Evolutionary conservation across 2,888 invertebrate genomes (phyloP), one percentile per base, ranked within the genome.

Genomic region (Cephus pygmeus): DNA sequence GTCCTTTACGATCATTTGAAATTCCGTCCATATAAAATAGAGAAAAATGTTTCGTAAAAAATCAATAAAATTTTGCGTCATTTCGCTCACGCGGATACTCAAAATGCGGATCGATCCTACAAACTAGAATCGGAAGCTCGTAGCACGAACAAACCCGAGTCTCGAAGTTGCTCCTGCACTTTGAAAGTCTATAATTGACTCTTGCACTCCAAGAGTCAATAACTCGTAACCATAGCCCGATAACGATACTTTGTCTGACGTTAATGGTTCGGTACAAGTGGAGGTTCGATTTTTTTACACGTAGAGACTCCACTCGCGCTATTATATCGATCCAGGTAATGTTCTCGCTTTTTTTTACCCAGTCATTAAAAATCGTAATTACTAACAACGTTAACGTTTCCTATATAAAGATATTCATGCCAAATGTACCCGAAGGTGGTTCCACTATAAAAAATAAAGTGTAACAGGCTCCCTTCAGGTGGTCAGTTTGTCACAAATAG

Each of bases 251-350:
- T 56, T 56, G 23, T 56, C 56, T 9, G 23, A 56, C 71, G 34
- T 71, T 71, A 71, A 71, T 71, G 71, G 71, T 71, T 71, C 12
- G 11, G 71, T 34, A 71, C 31, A 12, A 71, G 34, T 71, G 71
- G 30, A 23, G 12, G 34, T 23, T 71, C 34, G 33, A 71, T 71
- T 11, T 33, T 33, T 71, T 71, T 71, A 71, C 71, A 11, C 30
- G 9, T 30, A 15, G 11, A 23, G 11, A 71, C 11, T 0, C 30
- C 11, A 30, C 30, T 33, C 31, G 6, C 11, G 23, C 23, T 71
- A 71, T 23, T 23, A 56, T 23, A 23, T 23, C 9, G 23, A 56
- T 56, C 56, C 56, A 56, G 9, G 9, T 56, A 56, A 9, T 56
- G 56, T 56, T 9, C 9, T 23, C 23, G 6, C 6, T 56, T 56